A percentile compares a stretch with the other conserved stretches of the same genome.
These are phyloP conservation scores for Sebastes fasciatus DNA, from an alignment of 2,113 vertebrate genomes.

Conservation along the genomic window DNA sequence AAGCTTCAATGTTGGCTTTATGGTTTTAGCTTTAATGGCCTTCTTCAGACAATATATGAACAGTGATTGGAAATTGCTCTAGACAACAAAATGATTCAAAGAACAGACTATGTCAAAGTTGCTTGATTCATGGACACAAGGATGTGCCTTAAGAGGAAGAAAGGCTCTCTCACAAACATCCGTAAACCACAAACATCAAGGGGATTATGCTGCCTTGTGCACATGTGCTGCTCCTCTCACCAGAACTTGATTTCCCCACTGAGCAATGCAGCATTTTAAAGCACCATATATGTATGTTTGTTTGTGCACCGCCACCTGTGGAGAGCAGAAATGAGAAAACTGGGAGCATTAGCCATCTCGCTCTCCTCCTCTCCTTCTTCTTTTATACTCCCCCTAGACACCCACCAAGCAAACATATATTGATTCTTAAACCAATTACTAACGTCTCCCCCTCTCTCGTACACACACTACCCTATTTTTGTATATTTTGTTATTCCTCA, in stretches of 20 bases:
- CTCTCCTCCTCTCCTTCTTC: neutral
- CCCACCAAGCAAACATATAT: slow-evolving; percentile 43
- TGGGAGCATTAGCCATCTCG: slow-evolving; percentile 46
- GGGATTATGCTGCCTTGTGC: slow-evolving; percentile 16
- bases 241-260: slow-evolving; percentile 67
- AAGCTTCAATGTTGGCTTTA: neutral
- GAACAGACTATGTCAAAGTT: neutral
- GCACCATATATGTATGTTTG: slow-evolving; percentile 20
- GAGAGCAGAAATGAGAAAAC: slow-evolving; percentile 65
- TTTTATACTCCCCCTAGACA: slow-evolving; percentile 18
- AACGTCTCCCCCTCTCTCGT: slow-evolving; percentile 17
- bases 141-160: neutral
- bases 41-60: neutral
- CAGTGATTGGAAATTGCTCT: neutral
- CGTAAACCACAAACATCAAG: neutral
- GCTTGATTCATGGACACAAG: neutral
- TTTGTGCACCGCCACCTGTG: slow-evolving; percentile 46
- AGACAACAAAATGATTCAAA: neutral
- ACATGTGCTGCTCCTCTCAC: slow-evolving; percentile 38
- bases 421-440: slow-evolving; percentile 62
- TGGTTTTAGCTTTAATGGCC: neutral
- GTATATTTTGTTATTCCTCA: slow-evolving; percentile 5
- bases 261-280: slow-evolving; percentile 57
- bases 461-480: neutral
- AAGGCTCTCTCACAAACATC: neutral